phyloP scores from a whole-genome alignment of 1,140 invertebrate species.

The Eufriesea mexicana region DNA sequence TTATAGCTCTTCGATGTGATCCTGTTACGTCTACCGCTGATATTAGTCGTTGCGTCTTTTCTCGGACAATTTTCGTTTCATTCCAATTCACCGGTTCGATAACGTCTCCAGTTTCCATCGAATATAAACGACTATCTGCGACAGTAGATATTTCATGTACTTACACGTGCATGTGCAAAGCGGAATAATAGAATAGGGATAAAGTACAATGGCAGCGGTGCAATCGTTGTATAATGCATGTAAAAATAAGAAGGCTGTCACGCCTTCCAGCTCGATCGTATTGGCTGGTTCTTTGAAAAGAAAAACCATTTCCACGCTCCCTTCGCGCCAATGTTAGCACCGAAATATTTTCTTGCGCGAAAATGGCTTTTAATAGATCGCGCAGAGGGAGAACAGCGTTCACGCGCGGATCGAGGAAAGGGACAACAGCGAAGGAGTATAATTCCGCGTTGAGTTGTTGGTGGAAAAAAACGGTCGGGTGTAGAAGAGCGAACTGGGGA shows the following conservation, averaged over 20 bases:
- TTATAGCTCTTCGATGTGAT: neutral
- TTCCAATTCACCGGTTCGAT: too few relatives aligned
- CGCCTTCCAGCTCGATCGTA: neutral
- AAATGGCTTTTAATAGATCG: neutral
- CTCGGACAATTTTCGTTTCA: too few relatives aligned
- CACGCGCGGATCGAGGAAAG: neutral
- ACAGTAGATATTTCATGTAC: neutral
- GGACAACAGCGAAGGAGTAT: too few relatives aligned
- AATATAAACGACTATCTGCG: neutral
- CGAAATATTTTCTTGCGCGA: neutral
- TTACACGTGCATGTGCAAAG: too few relatives aligned
- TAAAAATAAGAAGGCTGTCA: constrained; percentile 9
- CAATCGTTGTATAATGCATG: constrained; percentile 24
- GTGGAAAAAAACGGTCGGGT: too few relatives aligned
- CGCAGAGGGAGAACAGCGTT: neutral
- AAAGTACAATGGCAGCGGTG: neutral
- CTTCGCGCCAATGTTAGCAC: neutral
- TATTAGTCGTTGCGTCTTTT: neutral
- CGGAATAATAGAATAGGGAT: neutral
- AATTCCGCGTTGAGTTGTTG: neutral
- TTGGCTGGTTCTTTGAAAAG: neutral
- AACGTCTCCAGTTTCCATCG: neutral
- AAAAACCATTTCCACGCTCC: neutral
- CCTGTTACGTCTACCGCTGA: neutral
- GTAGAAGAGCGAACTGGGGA: neutral